phyloP scores from a whole-genome alignment of 2,113 vertebrate genomes.

The Hydrochoerus hydrochaeris region DNA sequence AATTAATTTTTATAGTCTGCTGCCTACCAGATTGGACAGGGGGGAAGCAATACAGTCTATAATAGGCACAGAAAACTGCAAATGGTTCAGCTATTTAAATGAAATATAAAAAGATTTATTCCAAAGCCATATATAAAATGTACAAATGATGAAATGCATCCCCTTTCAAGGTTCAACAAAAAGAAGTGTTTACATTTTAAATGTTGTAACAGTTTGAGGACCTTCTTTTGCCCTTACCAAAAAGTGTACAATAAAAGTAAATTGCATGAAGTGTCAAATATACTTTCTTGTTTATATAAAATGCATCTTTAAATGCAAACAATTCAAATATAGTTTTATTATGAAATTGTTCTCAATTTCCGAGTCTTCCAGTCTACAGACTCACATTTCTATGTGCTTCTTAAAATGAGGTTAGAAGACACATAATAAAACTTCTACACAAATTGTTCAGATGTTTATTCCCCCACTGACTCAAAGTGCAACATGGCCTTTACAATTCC shows the following conservation, averaged over 20 bases:
- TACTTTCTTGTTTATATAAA: slow-evolving; percentile 52
- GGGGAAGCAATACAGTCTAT: neutral
- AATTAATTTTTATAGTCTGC: slow-evolving; percentile 28
- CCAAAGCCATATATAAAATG: slow-evolving; percentile 59
- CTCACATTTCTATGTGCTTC: neutral
- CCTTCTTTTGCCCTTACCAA: neutral
- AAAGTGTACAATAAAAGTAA: slow-evolving; percentile 51
- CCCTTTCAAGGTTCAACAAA: slow-evolving; percentile 51
- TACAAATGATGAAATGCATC: slow-evolving; percentile 53
- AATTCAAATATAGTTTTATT: slow-evolving; percentile 33
- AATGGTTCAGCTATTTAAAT: slow-evolving; percentile 16
- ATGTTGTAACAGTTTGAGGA: slow-evolving; percentile 20
- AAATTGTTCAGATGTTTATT: neutral
- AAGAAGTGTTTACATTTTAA: slow-evolving; percentile 44
- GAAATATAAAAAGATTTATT: slow-evolving; percentile 82
- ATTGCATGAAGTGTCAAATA: slow-evolving; percentile 5
- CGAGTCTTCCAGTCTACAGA: neutral
- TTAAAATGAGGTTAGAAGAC: slow-evolving; percentile 60
- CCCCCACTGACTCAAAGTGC: slow-evolving; percentile 45
- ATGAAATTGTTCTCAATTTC: neutral
- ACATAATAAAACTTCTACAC: slow-evolving; percentile 11
- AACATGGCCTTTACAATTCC: slow-evolving; percentile 55
- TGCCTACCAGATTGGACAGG: neutral
- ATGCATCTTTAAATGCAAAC: slow-evolving; percentile 43
- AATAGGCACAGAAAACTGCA: slow-evolving; percentile 53